Percentiles rank a stretch among this genome's conserved stretches.
These are phyloP conservation scores for Galbula dea DNA, from an alignment of 2,113 vertebrate genomes.

Conservation along the genomic window DNA sequence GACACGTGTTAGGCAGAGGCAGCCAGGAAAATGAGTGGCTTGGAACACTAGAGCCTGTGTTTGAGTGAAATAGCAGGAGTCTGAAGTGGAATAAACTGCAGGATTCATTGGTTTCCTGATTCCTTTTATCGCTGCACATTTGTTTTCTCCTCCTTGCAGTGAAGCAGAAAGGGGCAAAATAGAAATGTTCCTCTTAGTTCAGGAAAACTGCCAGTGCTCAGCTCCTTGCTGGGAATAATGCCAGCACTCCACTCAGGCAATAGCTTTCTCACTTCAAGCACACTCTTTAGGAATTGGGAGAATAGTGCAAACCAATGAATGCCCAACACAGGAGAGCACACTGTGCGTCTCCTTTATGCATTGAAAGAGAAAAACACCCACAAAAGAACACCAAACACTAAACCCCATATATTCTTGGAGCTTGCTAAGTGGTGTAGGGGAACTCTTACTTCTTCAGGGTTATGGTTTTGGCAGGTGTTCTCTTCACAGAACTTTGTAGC, in stretches of 20 bases:
- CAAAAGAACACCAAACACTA: too few species aligned
- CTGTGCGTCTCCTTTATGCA: neutral
- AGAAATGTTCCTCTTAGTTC: constrained; percentile 24
- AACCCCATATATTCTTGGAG: neutral
- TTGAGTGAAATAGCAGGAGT: neutral
- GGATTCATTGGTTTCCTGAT: neutral
- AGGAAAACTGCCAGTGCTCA: constrained; percentile 21
- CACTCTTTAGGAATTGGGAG: neutral
- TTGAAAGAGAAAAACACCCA: neutral
- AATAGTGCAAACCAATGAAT: neutral
- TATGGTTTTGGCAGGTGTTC: neutral
- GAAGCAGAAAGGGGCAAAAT: constrained; percentile 23
- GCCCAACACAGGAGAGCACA: neutral
- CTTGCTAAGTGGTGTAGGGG: neutral
- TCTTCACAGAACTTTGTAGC: neutral
- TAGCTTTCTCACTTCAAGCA: constrained; percentile 16
- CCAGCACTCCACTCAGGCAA: constrained; percentile 28
- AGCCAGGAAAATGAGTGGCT: neutral
- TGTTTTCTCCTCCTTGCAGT: neutral
- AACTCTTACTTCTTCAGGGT: neutral
- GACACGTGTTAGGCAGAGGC: neutral
- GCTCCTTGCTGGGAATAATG: constrained; percentile 33
- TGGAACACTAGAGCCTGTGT: neutral
- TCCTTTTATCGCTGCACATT: neutral
- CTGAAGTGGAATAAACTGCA: neutral